These are phyloP conservation scores for Cercocebus atys DNA, from an alignment of 2,113 vertebrate genomes.

Conservation along the genomic window DNA sequence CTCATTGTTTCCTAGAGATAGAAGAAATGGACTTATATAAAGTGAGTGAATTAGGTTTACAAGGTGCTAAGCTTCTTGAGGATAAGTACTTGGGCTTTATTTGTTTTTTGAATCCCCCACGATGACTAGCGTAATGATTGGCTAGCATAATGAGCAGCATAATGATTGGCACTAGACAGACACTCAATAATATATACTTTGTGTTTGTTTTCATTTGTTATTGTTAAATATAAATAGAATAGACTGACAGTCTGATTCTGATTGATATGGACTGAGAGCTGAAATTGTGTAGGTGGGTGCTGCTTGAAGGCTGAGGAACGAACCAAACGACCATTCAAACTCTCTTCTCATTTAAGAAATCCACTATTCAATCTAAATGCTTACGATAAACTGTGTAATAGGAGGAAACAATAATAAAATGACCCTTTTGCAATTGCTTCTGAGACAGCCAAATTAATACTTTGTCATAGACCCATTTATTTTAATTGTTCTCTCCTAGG, in stretches of 20 bases:
- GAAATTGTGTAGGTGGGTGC: not conserved
- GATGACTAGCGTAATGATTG: not conserved
- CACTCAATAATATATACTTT: not conserved
- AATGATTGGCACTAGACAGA: not conserved
- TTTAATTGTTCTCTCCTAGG: conserved; percentile 76
- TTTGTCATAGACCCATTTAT: conserved; percentile 78
- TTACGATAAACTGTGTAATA: conserved; percentile 74
- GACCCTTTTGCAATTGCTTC: conserved; percentile 63
- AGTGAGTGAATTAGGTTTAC: not conserved
- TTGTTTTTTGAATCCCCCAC: not conserved
- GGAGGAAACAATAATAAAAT: conserved; percentile 76
- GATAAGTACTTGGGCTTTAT: not conserved
- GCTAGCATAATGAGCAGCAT: not conserved
- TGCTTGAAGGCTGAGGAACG: not conserved
- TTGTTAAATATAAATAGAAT: not conserved
- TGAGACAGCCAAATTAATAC: conserved; percentile 75
- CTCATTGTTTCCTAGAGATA: not conserved
- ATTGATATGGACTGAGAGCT: not conserved
- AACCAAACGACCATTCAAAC: not conserved
- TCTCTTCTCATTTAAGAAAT: not conserved
- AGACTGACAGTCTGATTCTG: not conserved
- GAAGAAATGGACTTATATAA: not conserved
- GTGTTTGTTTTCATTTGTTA: not conserved
- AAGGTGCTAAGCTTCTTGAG: not conserved
- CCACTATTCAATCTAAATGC: conserved; percentile 38